Evolutionary conservation across 1,140 invertebrate genomes (phyloP), one percentile per base, ranked within the genome.

Genomic region (Pristionchus pacificus): DNA sequence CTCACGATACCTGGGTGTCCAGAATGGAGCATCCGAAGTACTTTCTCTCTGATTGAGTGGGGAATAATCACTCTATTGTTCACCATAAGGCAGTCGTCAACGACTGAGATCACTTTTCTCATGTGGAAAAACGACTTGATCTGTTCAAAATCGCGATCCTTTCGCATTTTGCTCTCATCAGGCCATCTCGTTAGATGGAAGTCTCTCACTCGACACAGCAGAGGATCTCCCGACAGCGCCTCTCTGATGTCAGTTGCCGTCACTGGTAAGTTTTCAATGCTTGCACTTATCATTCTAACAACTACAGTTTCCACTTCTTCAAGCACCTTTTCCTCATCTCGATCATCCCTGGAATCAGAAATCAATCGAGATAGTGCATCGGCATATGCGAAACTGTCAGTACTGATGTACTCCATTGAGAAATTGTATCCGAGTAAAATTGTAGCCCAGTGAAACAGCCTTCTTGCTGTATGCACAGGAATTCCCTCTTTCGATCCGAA

Each of bases 401-500:
- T 74, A 25, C 59, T 65, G 64, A 60, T 32, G 71, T 72, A 75
- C 65, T 74, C n/a, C 49, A 82, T 78, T 13, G 25, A 32, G 64
- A 79, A 83, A 62, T 78, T 74, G 65, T 81, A 80, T 27, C 55
- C 65, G n/a, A 64, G 30, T n/a, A 80, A 69, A 19, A 65, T 74
- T 14, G 75, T 59, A 1, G 79, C 55, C 79, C 71, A 69, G 32
- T 38, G 24, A 29, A 77, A 75, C 15, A 82, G 68, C 28, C 80
- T 68, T 24, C 59, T 74, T 6, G 76, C 73, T n/a, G 79, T 33
- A 25, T 63, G 49, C 10, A 79, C 73, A 33, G 84, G 84, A 80
- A 15, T 79, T 83, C 30, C 85, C 74, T 74, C 71, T n/a, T 84
- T 77, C 55, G 77, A 64, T 38, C 78, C 75, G 75, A 88, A 87